A percentile compares a stretch with the other conserved stretches of the same genome.
phyloP scores from a whole-genome alignment of 2,888 invertebrate genomes.

The Flabesymbios commensalis region DNA sequence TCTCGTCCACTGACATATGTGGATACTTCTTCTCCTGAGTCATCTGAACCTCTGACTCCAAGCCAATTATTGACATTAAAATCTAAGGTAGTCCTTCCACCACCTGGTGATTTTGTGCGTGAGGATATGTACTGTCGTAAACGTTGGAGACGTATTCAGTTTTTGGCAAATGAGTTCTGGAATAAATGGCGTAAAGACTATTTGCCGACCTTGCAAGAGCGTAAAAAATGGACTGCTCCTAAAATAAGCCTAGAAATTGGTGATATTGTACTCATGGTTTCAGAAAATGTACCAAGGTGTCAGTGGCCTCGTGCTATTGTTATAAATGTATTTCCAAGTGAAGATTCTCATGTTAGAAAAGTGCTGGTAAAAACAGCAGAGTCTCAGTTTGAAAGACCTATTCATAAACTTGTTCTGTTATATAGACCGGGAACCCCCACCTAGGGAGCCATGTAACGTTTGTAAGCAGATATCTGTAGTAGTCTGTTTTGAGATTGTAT shows the following conservation, averaged over 20 bases:
- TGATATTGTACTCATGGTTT: constrained; percentile 7
- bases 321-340: too few species aligned
- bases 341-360: too few species aligned
- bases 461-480: too few species aligned
- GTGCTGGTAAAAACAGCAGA: too few species aligned
- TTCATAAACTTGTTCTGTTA: too few species aligned
- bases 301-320: too few species aligned
- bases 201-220: constrained; percentile 21
- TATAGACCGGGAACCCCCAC: too few species aligned
- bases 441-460: too few species aligned
- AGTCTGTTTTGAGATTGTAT: too few species aligned
- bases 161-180: constrained; percentile 36
- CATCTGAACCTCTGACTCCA: constrained; percentile 21
- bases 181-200: constrained; percentile 34
- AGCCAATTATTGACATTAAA: constrained; percentile 24
- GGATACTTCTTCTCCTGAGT: too few species aligned
- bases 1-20: neutral
- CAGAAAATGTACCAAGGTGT: too few species aligned
- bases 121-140: constrained; percentile 28
- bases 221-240: constrained; percentile 26
- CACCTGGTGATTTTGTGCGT: constrained; percentile 30
- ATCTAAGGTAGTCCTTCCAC: constrained; percentile 20
- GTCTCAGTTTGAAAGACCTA: too few species aligned
- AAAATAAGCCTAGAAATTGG: neutral
- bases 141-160: constrained; percentile 33